phyloP scores from a whole-genome alignment of 2,113 vertebrate genomes.

The Elaphurus davidianus region DNA sequence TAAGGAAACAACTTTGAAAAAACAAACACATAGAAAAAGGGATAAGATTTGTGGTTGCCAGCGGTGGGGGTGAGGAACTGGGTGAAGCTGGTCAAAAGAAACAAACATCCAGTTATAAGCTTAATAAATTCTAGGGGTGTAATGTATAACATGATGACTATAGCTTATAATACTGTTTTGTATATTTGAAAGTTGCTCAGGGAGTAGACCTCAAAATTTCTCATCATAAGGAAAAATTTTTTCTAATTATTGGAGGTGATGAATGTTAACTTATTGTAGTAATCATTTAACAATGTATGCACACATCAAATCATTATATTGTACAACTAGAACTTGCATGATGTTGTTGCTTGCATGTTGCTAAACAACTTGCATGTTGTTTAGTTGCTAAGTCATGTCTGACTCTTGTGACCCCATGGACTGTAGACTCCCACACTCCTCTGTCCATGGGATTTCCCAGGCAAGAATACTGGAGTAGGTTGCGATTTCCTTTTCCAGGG shows the following conservation, averaged over 20 bases:
- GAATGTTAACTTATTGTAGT: neutral
- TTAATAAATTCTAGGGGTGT: neutral
- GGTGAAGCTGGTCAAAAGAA: neutral
- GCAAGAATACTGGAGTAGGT: neutral
- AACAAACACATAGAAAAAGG: neutral
- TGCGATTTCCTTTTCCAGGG: neutral
- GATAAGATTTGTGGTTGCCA: neutral
- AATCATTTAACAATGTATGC: neutral
- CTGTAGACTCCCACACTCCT: neutral
- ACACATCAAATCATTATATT: neutral
- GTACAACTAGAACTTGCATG: neutral
- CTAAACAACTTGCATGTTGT: neutral
- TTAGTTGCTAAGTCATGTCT: neutral
- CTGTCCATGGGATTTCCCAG: neutral
- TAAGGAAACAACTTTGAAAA: neutral
- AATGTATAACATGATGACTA: neutral
- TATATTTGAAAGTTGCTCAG: neutral
- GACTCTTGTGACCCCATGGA: neutral
- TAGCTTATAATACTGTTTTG: neutral
- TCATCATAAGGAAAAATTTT: neutral
- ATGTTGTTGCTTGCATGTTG: neutral
- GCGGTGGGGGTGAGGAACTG: neutral
- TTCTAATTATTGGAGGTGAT: neutral
- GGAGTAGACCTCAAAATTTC: neutral
- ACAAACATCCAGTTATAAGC: neutral